phyloP scores from a whole-genome alignment of 2,888 invertebrate genomes.

The Protodeltote pygarga region DNA sequence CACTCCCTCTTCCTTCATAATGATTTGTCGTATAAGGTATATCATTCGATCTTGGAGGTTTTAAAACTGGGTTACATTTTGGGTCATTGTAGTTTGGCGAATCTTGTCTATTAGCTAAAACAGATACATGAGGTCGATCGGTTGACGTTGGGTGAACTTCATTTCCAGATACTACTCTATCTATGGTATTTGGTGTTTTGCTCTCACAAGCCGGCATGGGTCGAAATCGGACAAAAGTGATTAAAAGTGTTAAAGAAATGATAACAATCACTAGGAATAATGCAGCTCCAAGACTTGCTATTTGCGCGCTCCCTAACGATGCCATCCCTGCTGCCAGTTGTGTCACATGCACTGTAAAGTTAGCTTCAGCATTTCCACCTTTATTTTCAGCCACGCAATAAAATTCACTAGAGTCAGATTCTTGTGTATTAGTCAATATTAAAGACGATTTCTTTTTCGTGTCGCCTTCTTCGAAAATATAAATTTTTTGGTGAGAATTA shows the following conservation, averaged over 20 bases:
- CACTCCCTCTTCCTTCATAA: conserved; percentile 90
- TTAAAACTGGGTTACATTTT: conserved; percentile 90
- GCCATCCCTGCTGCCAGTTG: conserved; percentile 93
- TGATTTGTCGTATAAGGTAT: conserved; percentile 90
- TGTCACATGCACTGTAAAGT: conserved; percentile 94
- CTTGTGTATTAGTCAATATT: conserved; percentile 93
- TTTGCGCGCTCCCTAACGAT: conserved; percentile 93
- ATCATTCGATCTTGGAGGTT: conserved; percentile 90
- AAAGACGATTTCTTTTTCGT: conserved; percentile 92
- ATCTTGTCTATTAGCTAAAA: conserved; percentile 85
- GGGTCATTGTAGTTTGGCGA: conserved; percentile 71
- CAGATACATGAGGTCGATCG: conserved; percentile 86
- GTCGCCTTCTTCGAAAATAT: conserved; percentile 92
- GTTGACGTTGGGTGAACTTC: conserved; percentile 81
- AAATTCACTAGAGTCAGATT: conserved; percentile 93
- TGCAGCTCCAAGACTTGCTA: conserved; percentile 94
- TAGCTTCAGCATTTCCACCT: conserved; percentile 95
- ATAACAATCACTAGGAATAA: conserved; percentile 92
- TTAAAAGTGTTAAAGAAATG: conserved; percentile 90
- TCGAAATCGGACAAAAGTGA: conserved; percentile 91
- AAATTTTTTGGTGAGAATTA: conserved; percentile 92
- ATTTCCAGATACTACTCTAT: conserved; percentile 89
- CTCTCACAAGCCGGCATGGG: conserved; percentile 91
- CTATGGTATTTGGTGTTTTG: conserved; percentile 91
- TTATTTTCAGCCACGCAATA: conserved; percentile 96